Evolutionary conservation across 2,888 invertebrate species (phyloP).

Genomic region (Germaria angustata): DNA sequence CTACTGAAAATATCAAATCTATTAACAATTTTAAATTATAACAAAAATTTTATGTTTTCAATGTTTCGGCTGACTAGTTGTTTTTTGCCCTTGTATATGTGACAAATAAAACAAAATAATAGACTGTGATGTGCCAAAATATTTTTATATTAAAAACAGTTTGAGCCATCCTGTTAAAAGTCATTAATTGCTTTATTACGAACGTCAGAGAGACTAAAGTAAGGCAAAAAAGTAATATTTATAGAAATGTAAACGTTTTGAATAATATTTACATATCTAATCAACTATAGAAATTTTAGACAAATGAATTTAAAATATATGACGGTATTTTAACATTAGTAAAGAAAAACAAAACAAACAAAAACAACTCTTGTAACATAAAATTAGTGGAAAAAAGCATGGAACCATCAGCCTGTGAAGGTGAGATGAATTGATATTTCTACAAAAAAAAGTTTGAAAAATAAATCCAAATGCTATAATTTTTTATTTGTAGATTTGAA

Average conservation of each 20-base stretch:
- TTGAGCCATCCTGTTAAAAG: background rate
- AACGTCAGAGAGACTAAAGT: conserved; percentile 28
- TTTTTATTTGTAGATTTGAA: conserved; percentile 88
- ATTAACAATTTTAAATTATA: too few species aligned
- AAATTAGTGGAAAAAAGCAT: conserved; percentile 74
- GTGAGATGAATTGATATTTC: conserved; percentile 80
- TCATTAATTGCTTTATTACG: conserved; percentile 27
- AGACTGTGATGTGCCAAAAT: too few species aligned
- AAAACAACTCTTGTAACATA: too few species aligned
- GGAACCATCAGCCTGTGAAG: conserved; percentile 95
- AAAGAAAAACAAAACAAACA: background rate
- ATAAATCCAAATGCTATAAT: background rate
- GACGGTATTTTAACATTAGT: background rate
- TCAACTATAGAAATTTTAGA: background rate
- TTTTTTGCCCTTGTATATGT: too few species aligned
- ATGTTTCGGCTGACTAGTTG: too few species aligned
- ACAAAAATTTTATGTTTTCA: too few species aligned
- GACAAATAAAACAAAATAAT: too few species aligned
- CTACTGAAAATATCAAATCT: too few species aligned
- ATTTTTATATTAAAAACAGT: too few species aligned
- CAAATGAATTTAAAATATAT: background rate
- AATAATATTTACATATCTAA: conserved; percentile 18
- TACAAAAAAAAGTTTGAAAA: conserved; percentile 49
- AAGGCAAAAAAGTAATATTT: background rate
- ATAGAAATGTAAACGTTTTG: conserved; percentile 27